Evolutionary conservation across 2,113 vertebrate genomes (phyloP).

Genomic region (Pteropus alecto): DNA sequence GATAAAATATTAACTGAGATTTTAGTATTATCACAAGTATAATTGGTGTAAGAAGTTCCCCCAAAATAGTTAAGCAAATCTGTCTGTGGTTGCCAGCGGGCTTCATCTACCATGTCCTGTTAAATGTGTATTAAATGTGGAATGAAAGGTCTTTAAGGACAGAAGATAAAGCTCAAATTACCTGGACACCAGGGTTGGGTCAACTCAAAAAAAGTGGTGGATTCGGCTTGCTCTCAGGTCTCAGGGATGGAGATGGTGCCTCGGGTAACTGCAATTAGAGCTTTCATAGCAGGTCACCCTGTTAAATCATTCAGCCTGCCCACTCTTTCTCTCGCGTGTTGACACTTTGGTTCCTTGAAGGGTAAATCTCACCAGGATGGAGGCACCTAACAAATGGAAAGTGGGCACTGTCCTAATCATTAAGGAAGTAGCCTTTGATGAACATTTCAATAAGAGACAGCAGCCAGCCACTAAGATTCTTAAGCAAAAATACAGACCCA

Average conservation of each 20-base stretch:
- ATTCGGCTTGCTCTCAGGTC: neutral
- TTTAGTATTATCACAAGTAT: neutral
- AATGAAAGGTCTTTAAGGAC: slow-evolving; percentile 34
- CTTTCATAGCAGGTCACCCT: too few species aligned
- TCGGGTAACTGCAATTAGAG: neutral
- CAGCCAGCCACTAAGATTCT: neutral
- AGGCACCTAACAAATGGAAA: neutral
- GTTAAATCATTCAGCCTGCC: neutral
- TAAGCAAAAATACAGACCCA: neutral
- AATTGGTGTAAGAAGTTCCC: neutral
- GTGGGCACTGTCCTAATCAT: neutral
- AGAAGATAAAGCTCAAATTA: slow-evolving; percentile 36
- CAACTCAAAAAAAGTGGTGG: neutral
- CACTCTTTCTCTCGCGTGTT: neutral
- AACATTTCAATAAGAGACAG: neutral
- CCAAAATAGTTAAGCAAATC: slow-evolving; percentile 22
- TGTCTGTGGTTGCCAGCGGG: neutral
- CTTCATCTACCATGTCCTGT: neutral
- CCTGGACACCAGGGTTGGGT: slow-evolving; percentile 15
- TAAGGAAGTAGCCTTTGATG: neutral
- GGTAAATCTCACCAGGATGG: neutral
- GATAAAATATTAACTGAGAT: slow-evolving; percentile 64
- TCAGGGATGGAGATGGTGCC: neutral
- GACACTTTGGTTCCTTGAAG: neutral
- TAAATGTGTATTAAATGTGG: slow-evolving; percentile 15